Percentiles rank a stretch among this genome's conserved stretches.
phyloP scores from a whole-genome alignment of 2,888 invertebrate species.

The Panopea generosa region DNA sequence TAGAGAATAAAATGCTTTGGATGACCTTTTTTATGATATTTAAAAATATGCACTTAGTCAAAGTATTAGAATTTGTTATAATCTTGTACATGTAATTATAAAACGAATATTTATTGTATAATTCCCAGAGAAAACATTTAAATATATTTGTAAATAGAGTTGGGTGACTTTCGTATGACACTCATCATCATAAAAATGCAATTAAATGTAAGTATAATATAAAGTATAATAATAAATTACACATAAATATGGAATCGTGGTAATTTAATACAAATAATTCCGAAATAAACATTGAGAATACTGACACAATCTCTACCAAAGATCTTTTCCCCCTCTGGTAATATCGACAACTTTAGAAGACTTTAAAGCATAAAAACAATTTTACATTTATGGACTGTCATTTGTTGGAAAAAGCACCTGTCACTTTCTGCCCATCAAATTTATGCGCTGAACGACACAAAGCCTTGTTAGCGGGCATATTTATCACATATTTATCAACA shows the following conservation, averaged over 20 bases:
- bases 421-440: conserved; percentile 13
- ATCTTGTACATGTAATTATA: no score
- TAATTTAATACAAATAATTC: conserved; percentile 56
- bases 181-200: not conserved
- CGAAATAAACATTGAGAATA: conserved; percentile 52
- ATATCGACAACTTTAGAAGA: not conserved
- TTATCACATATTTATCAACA: conserved; percentile 30
- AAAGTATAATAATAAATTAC: conserved; percentile 18
- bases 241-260: conserved; percentile 30
- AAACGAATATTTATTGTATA: no score
- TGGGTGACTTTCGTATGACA: no score
- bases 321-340: conserved; percentile 32
- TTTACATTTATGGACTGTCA: conserved; percentile 1
- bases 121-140: no score
- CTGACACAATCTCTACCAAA: conserved; percentile 48
- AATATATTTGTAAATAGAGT: no score
- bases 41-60: no score
- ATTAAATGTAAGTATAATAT: conserved; percentile 29
- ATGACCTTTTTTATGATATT: no score
- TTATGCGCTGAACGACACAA: conserved; percentile 16
- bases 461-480: not conserved
- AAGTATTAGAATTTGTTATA: no score
- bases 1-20: no score
- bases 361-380: conserved; percentile 1
- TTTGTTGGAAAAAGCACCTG: conserved; percentile 23